Percentiles rank a stretch among this genome's conserved stretches.
Conservation (phyloP, 2,888 invertebrate genomes). For the Formica aserva region DNA sequence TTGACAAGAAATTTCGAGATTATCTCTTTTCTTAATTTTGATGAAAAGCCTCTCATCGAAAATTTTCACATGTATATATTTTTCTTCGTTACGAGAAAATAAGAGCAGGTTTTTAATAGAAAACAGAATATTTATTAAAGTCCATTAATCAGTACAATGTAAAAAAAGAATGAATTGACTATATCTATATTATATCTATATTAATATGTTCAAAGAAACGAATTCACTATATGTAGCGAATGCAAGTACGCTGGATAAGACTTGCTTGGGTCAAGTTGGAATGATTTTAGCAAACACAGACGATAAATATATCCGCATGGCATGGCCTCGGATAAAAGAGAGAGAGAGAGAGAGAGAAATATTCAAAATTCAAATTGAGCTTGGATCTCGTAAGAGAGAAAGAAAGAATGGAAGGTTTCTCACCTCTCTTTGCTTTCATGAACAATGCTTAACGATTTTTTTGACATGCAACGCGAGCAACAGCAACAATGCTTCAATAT, state of each 20-base stretch:
- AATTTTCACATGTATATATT: not conserved
- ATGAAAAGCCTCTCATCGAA: not conserved
- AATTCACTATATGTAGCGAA: not conserved
- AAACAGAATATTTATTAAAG: not conserved
- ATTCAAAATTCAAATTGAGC: slow-evolving; percentile 22
- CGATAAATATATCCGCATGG: slow-evolving; percentile 74
- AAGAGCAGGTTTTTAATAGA: not conserved
- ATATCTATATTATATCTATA: not conserved
- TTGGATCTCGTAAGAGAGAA: slow-evolving; percentile 17
- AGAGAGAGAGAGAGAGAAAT: not conserved
- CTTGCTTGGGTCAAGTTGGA: slow-evolving; percentile 56
- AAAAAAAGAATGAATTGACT: not conserved
- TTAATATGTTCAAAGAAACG: slow-evolving; percentile 25
- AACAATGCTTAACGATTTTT: slow-evolving; percentile 54
- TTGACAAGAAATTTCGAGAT: not conserved
- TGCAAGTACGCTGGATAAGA: slow-evolving; percentile 30
- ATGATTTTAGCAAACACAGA: slow-evolving; percentile 70
- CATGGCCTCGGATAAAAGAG: slow-evolving; percentile 43
- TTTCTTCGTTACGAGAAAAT: not conserved
- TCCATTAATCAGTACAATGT: slow-evolving; percentile 4
- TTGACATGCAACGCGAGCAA: slow-evolving; percentile 13
- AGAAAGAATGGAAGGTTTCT: slow-evolving; percentile 43
- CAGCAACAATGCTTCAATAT: not conserved
- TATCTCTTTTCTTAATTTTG: slow-evolving; percentile 1
- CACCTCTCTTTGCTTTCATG: slow-evolving; percentile 70